Evolutionary conservation across 2,888 invertebrate species (phyloP), one percentile per base, ranked within the genome.

Genomic region (Lathronympha strigana): DNA sequence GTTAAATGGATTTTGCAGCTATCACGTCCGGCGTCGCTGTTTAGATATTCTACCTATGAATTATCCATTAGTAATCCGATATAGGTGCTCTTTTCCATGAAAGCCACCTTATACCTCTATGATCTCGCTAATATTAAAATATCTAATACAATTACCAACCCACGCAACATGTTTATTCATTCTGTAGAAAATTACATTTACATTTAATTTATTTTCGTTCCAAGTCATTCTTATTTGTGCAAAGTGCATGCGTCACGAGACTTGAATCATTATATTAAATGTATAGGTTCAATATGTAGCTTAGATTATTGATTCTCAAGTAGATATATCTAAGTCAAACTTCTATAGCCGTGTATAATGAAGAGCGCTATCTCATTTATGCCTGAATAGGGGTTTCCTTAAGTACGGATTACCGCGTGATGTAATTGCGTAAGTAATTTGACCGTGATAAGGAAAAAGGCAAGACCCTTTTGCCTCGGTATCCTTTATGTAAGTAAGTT

Each of bases 31-130:
- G 28, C 40, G 28, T n/a, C 28, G 13, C 19, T 2, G 25, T 55
- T 28, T 25, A 23, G 23, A 38, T 38, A n/a, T 40, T 38, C 25
- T 55, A 55, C 40, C 28, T 43, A 17, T 38, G 15, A 60, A 53
- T 28, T 58, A 60, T 51, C 54, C 51, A 60, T 60, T 43, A 64
- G 43, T 53, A 64, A 64, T 40, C 9, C 21, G 49, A 64, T 53
- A 33, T 33, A 17, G 28, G 19, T 19, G n/a, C 45, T 47, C 19
- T 28, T 45, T 47, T 47, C 23, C 25, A 47, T 47, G 17, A 40
- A 47, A 62, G 45, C 33, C 17, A 38, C 4, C 19, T 33, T 49
- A 9, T 38, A 17, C n/a, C n/a, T n/a, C n/a, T 40, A 55, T 51
- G 51, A 21, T 49, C 15, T 49, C 50, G 25, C 38, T 31, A n/a